Evolutionary conservation across 2,888 invertebrate species (phyloP), one percentile per base, ranked within the genome.

Genomic region (Rhimphoctona megacephalus): DNA sequence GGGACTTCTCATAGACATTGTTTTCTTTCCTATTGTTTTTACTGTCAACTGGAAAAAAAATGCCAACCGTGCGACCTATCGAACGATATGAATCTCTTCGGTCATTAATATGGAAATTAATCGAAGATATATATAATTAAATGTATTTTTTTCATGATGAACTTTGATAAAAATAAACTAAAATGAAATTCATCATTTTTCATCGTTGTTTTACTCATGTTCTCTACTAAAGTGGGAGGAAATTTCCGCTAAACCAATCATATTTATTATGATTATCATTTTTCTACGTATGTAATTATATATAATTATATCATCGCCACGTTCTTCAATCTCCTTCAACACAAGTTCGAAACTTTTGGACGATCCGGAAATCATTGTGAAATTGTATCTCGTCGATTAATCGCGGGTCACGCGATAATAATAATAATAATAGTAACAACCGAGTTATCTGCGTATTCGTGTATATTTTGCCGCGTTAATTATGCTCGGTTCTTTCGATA

Each of bases 91-190:
- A 85, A 85, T 81, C 81, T 81, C 66, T 9, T 76, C 14, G n/a
- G 36, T 30, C 57, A 64, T 73, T 78, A 54, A 39, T 74, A 74
- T 84, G 84, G 61, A 80, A 84, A 84, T 74, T 69, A 22, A 39
- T 33, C 30, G 30, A 33, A 30, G 57, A 25, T 14, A 61, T 49
- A 30, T 36, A 64, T 49, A 33, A 49, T 77, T 66, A 39, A 36
- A 7, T 33, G 30, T 8, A 70, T 49, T 8, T 70, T 54, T 64
- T 61, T 36, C 7, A 14, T 36, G 7, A 19, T 46, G 30, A 49
- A 25, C 36, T 70, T 46, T 19, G 39, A 36, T 19, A 49, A 52
- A 39, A 67, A 49, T 25, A 69, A n/a, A 25, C 9, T 36, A 11
- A 30, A 52, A 33, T 22, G 22, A 11, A 33, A 33, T 14, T 22